Base-by-base conservation (phyloP, 2,797 vertebrate species). In the Acridotheres tristis region DNA sequence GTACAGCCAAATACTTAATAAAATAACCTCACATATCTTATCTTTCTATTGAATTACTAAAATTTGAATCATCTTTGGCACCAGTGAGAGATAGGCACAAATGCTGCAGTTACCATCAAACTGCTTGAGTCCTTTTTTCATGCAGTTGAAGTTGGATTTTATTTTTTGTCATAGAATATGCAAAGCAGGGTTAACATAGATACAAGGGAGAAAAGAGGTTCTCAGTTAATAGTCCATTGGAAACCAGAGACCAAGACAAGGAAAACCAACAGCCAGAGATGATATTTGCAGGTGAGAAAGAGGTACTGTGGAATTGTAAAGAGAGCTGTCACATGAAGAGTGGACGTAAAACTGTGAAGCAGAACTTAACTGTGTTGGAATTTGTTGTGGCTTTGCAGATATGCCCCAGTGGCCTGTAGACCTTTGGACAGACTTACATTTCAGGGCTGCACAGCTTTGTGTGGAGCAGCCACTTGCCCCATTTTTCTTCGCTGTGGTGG, bases 41-140 rank as follows among this genome's bases (percentile, higher is more conserved):
- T 81, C 85, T 89, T 38, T 68, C 58, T 74, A 65, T 38, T 71
- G 57, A 89, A 77, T 90, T 94, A 58, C 68, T 83, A 83, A 89
- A 91, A 89, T 94, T 85, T 80, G 50, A 73, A 53, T 89, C 74
- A 91, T 59, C 63, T 94, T 94, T 93, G 83, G 57, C 88, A 95
- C 42, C 59, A 80, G 34, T 38, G 47, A 85, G 74, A 84, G 53
- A 68, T 16, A 86, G 36, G 26, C 57, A 57, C 0, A 1, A 93
- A 68, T 55, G 40, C 50, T 87, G 80, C 38, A 34, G 45, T 82
- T 87, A 12, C 79, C 2, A 4, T 79, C 71, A 90, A 90, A 62
- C 38, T 26, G 16, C 40, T 77, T 65, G 32, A 63, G 20, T 86
- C 13, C 18, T 86, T 87, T 94, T 82, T 58, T 73, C 27, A 25